These are phyloP conservation scores for Hylaeus volcanicus DNA, from an alignment of 1,140 invertebrate species.

Conservation along the genomic window DNA sequence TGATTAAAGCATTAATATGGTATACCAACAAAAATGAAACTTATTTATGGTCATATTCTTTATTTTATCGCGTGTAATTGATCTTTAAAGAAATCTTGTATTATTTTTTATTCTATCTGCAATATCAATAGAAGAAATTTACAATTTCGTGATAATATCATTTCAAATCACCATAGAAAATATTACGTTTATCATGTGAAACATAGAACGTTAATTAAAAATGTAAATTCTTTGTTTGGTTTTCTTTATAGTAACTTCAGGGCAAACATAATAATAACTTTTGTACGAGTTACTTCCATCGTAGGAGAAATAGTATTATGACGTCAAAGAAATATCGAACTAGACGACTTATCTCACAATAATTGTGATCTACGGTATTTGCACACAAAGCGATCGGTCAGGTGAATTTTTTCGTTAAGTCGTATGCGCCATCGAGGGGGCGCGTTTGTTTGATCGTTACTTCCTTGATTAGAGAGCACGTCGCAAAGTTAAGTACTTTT, in stretches of 20 bases:
- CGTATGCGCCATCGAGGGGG: constrained; percentile 2
- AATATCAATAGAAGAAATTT: no score
- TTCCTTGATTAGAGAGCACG: constrained; percentile 61
- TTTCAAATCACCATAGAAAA: no score
- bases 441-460: constrained; percentile 61
- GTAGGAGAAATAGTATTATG: neutral
- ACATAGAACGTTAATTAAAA: no score
- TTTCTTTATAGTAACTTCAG: no score
- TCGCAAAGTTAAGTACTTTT: constrained; percentile 58
- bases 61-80: no score
- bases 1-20: neutral
- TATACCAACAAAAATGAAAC: no score
- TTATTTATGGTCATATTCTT: no score
- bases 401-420: constrained; percentile 9
- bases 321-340: neutral
- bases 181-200: no score
- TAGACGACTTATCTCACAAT: neutral
- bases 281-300: neutral
- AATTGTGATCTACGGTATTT: constrained; percentile 9
- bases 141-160: no score
- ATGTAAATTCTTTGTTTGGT: no score
- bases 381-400: constrained; percentile 14
- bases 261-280: neutral
- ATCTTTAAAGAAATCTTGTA: no score
- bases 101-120: no score